These are phyloP conservation scores for Xestia sexstrigata DNA, from an alignment of 2,888 invertebrate species.

Conservation along the genomic window DNA sequence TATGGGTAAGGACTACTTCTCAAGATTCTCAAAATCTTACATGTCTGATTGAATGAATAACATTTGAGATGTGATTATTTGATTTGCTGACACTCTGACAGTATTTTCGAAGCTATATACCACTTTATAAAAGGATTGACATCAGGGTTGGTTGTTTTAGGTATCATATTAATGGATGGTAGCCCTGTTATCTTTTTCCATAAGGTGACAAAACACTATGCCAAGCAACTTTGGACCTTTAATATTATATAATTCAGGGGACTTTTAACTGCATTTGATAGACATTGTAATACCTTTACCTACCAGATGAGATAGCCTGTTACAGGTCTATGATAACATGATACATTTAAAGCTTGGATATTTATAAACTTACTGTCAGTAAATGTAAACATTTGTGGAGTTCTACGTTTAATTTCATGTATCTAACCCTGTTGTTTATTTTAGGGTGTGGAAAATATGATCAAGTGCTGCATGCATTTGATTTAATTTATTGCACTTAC, in stretches of 20 bases:
- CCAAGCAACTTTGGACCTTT: background rate
- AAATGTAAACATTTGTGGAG: background rate
- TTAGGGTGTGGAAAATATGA: background rate
- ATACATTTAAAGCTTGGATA: background rate
- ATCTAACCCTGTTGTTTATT: background rate
- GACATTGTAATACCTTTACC: background rate
- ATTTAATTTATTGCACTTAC: background rate
- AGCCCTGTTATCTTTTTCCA: too few species aligned
- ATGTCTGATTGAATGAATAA: too few species aligned
- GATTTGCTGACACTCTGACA: too few species aligned
- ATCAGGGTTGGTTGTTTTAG: background rate
- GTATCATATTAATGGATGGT: background rate
- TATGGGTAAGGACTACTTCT: too few species aligned
- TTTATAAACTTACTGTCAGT: background rate
- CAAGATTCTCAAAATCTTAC: too few species aligned
- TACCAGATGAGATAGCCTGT: background rate
- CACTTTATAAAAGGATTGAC: background rate
- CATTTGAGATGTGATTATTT: too few species aligned
- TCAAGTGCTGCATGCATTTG: background rate
- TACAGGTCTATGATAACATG: conserved; percentile 3
- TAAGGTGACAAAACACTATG: background rate
- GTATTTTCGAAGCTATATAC: background rate
- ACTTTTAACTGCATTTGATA: background rate
- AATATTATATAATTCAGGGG: background rate
- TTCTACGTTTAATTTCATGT: background rate